Evolutionary conservation across 1,140 invertebrate genomes (phyloP).

Genomic region (Neotoxoptera formosana): DNA sequence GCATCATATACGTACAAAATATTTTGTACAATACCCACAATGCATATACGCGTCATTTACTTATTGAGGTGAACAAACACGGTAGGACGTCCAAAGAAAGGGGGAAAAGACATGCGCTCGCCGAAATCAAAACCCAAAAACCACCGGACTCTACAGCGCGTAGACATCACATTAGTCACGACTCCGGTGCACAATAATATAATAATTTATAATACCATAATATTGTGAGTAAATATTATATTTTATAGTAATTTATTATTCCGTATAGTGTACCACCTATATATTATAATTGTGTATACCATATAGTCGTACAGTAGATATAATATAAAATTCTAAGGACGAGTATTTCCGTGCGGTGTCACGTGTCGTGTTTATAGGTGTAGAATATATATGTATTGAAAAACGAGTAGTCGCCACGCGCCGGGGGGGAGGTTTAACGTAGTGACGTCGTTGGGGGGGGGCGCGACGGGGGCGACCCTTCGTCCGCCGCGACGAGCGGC

Average conservation of each 20-base stretch:
- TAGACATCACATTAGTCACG: neutral
- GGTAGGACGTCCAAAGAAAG: conserved; percentile 8
- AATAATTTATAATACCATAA: neutral
- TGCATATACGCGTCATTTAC: neutral
- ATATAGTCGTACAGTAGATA: no score
- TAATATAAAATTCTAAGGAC: neutral
- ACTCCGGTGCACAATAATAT: neutral
- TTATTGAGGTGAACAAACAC: neutral
- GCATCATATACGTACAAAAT: neutral
- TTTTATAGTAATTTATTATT: conserved; percentile 21
- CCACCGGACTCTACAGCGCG: neutral
- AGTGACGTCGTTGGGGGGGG: neutral
- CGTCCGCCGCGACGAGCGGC: neutral
- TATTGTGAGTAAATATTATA: neutral
- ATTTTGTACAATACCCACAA: neutral
- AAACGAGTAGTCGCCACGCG: conserved; percentile 14
- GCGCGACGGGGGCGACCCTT: neutral
- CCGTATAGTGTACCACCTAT: neutral
- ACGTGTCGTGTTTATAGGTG: neutral
- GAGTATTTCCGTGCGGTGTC: neutral
- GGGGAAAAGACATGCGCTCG: neutral
- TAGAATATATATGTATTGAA: neutral
- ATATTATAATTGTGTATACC: neutral
- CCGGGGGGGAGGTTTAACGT: neutral
- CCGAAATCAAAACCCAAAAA: conserved; percentile 1